A percentile compares a stretch with the other conserved stretches of the same genome.
Conservation (phyloP, 2,888 invertebrate species). For the Cremastobaeus sp. region DNA sequence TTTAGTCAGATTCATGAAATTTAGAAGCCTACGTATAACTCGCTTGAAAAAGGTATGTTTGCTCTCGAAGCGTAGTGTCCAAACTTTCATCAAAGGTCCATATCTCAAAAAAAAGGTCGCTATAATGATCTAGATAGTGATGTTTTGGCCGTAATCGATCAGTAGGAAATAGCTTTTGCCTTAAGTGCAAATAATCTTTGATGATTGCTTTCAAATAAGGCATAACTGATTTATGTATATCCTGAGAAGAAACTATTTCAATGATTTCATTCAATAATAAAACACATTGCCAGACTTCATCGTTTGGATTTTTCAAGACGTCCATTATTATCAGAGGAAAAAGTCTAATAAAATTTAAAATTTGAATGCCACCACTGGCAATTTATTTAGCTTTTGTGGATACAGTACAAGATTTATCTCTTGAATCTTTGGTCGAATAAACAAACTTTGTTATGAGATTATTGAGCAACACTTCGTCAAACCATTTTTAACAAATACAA, state of each 20-base stretch:
- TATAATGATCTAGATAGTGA: conserved; percentile 53
- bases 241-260: conserved; percentile 58
- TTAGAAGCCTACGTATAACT: conserved; percentile 24
- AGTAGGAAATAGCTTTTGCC: conserved; percentile 36
- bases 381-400: conserved; percentile 7
- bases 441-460: conserved; percentile 34
- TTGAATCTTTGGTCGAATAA: conserved; percentile 47
- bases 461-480: conserved; percentile 36
- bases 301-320: conserved; percentile 46
- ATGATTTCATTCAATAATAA: conserved; percentile 59
- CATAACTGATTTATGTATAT: not conserved
- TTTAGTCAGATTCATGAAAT: conserved; percentile 27
- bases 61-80: conserved; percentile 63
- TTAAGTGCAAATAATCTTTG: conserved; percentile 38
- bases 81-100: conserved; percentile 60
- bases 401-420: conserved; percentile 49
- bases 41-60: conserved; percentile 65
- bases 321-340: conserved; percentile 50
- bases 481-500: conserved; percentile 54
- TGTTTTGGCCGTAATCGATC: conserved; percentile 53
- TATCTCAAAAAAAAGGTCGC: conserved; percentile 54
- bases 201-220: conserved; percentile 1
- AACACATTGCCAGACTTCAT: conserved; percentile 54
- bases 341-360: conserved; percentile 51
- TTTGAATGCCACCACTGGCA: conserved; percentile 52